A percentile compares a stretch with the other conserved stretches of the same genome.
Conservation (phyloP, 1,140 invertebrate species). For the Sitobion miscanthi region DNA sequence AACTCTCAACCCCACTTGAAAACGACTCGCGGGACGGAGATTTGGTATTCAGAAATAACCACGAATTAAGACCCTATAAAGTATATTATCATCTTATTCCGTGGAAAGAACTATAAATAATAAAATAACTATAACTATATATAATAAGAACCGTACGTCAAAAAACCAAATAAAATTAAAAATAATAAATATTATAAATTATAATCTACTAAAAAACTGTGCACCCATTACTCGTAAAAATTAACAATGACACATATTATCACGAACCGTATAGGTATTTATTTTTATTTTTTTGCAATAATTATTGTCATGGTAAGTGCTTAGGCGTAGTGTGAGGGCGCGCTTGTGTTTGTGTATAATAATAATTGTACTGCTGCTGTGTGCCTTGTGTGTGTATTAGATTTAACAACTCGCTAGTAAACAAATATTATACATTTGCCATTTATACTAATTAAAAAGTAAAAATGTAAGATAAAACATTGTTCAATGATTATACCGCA, state of each 20-base stretch:
- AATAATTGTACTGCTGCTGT: not conserved
- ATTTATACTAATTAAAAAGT: no score
- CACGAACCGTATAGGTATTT: not conserved
- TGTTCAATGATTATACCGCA: not conserved
- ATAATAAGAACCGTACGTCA: not conserved
- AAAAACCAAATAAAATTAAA: not conserved
- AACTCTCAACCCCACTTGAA: constrained; percentile 16
- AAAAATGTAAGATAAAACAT: not conserved
- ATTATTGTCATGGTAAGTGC: not conserved
- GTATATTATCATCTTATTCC: no score
- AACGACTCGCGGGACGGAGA: not conserved
- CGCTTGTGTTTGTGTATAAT: not conserved
- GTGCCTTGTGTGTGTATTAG: not conserved
- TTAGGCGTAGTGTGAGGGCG: not conserved
- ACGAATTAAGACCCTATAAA: no score
- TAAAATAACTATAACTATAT: no score
- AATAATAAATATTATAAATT: not conserved
- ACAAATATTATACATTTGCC: not conserved
- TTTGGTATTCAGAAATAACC: no score
- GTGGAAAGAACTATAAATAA: no score
- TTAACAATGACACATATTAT: not conserved
- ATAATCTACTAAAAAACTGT: not conserved
- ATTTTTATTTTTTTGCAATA: not conserved
- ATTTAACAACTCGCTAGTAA: not conserved
- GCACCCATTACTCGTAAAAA: not conserved